Evolutionary conservation across 1,140 invertebrate species (phyloP), one percentile per base, ranked within the genome.

Genomic region (Ridgeia piscesae): DNA sequence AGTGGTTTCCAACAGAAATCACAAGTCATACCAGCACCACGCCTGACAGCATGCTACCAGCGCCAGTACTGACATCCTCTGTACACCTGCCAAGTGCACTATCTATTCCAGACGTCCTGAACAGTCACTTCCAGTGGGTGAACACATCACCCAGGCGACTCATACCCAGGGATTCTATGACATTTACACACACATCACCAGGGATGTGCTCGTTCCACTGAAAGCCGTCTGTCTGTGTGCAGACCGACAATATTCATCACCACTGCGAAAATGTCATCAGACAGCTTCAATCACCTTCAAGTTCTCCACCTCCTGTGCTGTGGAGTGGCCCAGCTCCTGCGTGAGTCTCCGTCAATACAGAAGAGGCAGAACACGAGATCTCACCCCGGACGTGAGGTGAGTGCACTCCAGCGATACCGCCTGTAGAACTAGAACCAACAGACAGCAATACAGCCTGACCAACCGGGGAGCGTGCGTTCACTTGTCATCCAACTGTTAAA

Each of bases 401-500:
- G 58, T 77, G 27, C 27, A 77, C 58, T 27, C 6, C 58, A 77
- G 58, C 27, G 17, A 50, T 50, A 21, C 48, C 8, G 48, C 48
- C 48, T 11, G 48, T 21, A 50, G 8, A 8, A 21, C 58, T 4
- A 42, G 58, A 0, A 77, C 58, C 58, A 27, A 21, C 58, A 77
- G 58, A 77, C 58, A 77, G 58, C 58, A 77, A 77, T 0, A 77
- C 17, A 77, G 58, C 27, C 27, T 77, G 17, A 77, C 58, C 27
- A 21, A n/a, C n/a, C n/a, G n/a, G n/a, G n/a, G n/a, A n/a, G 58
- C 2, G 58, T 21, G 58, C 58, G 58, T 77, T 77, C 58, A 77
- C 58, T 77, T 77, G 58, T 77, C 58, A 77, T 77, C 58, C 58
- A 77, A 77, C 58, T 77, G 58, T 77, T 77, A 77, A 77, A 77